Conservation (phyloP, 1,140 invertebrate genomes). For the Drosophila pseudoobscura region DNA sequence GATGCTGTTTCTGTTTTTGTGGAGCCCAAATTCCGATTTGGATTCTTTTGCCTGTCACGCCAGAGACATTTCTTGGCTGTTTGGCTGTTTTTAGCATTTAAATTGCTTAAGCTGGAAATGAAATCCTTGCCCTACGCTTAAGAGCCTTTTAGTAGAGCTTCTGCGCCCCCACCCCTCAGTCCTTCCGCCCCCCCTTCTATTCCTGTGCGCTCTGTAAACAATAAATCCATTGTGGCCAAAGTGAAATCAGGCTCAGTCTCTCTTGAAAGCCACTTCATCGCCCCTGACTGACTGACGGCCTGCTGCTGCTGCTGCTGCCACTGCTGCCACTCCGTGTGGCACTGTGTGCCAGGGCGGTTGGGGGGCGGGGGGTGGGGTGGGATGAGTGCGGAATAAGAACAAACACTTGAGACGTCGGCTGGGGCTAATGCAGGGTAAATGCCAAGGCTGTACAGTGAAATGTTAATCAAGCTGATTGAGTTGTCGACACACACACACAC, state of each 20-base stretch:
- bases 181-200: neutral
- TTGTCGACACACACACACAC: constrained; percentile 51
- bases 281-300: neutral
- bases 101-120: constrained; percentile 46
- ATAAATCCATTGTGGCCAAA: constrained; percentile 82
- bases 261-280: constrained; percentile 52
- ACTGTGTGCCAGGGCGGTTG: constrained; percentile 7
- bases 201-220: constrained; percentile 56
- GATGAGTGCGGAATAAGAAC: constrained; percentile 34
- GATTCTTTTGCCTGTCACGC: constrained; percentile 36
- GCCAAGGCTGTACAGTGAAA: constrained; percentile 71
- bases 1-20: neutral
- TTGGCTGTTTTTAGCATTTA: constrained; percentile 22
- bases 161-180: constrained; percentile 1
- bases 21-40: neutral
- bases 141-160: constrained; percentile 69
- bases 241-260: constrained; percentile 73
- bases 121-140: constrained; percentile 30
- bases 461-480: constrained; percentile 82
- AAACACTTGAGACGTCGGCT: constrained; percentile 75
- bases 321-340: constrained; percentile 3
- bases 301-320: too few species aligned
- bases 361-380: too few species aligned
- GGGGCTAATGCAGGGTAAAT: constrained; percentile 72
- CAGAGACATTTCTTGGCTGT: neutral